Evolutionary conservation across 2,888 invertebrate genomes (phyloP).

Genomic region (Amblyjoppa proteus): DNA sequence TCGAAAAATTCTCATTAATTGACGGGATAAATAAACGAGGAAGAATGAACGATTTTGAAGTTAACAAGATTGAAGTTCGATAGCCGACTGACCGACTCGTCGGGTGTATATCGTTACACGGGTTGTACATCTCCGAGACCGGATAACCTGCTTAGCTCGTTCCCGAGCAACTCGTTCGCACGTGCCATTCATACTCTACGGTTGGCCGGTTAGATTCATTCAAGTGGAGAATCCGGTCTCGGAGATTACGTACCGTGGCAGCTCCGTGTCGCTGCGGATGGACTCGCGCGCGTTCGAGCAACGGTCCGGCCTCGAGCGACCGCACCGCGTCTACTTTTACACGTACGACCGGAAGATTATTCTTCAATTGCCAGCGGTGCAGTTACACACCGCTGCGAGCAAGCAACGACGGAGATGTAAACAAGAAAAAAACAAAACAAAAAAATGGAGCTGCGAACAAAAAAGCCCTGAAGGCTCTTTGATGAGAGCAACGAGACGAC

Average conservation of each 20-base stretch:
- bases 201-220: conserved; percentile 57
- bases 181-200: conserved; percentile 60
- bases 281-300: conserved; percentile 34
- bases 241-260: conserved; percentile 23
- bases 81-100: conserved; percentile 64
- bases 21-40: not conserved
- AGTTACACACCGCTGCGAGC: not conserved
- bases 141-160: conserved; percentile 55
- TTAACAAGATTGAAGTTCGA: conserved; percentile 21
- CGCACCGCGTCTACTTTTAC: conserved; percentile 4
- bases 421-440: not conserved
- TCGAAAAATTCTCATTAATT: not conserved
- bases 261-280: conserved; percentile 9
- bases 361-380: conserved; percentile 7
- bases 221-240: conserved; percentile 67
- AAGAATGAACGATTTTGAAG: not conserved
- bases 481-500: conserved; percentile 12
- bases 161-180: conserved; percentile 50
- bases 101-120: conserved; percentile 24
- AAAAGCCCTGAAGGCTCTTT: conserved; percentile 9
- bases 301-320: conserved; percentile 38
- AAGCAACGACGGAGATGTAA: not conserved
- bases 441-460: not conserved
- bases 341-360: not conserved
- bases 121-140: conserved; percentile 51